phyloP scores from a whole-genome alignment of 2,113 vertebrate species.

The Ceuthmochares aereus region DNA sequence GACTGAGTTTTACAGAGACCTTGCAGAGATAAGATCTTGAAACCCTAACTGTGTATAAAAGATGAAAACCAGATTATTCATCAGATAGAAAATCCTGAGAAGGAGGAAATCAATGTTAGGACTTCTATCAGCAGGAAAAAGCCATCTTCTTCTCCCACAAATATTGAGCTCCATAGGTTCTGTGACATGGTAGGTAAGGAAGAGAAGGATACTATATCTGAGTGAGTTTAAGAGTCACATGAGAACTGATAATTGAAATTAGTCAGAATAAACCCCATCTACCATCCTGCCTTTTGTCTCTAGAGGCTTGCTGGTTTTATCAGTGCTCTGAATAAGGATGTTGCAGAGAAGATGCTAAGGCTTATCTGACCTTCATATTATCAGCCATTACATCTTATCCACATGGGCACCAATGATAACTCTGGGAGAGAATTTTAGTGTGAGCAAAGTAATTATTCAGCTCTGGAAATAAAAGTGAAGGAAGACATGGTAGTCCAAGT shows the following conservation, averaged over 20 bases:
- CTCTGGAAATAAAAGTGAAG: not conserved
- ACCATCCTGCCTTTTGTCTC: not conserved
- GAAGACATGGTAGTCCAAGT: rapidly evolving
- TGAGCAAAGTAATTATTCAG: not conserved
- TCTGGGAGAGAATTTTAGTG: not conserved
- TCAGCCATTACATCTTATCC: not conserved
- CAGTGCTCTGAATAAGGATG: not conserved
- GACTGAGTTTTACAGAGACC: not conserved
- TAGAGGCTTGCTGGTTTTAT: not conserved
- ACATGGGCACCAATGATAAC: not conserved
- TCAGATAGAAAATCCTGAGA: not conserved
- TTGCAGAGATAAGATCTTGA: not conserved
- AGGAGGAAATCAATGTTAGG: not conserved
- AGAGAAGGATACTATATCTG: not conserved
- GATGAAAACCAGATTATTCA: not conserved
- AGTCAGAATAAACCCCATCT: not conserved
- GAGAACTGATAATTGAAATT: not conserved
- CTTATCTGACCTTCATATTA: not conserved
- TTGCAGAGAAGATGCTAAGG: not conserved
- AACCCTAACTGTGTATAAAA: not conserved
- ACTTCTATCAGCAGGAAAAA: not conserved
- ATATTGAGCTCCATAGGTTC: not conserved
- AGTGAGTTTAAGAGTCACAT: not conserved
- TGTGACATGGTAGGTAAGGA: not conserved
- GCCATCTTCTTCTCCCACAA: rapidly evolving